Base-by-base conservation (phyloP, 2,113 vertebrate species). In the Epinephelus moara region DNA sequence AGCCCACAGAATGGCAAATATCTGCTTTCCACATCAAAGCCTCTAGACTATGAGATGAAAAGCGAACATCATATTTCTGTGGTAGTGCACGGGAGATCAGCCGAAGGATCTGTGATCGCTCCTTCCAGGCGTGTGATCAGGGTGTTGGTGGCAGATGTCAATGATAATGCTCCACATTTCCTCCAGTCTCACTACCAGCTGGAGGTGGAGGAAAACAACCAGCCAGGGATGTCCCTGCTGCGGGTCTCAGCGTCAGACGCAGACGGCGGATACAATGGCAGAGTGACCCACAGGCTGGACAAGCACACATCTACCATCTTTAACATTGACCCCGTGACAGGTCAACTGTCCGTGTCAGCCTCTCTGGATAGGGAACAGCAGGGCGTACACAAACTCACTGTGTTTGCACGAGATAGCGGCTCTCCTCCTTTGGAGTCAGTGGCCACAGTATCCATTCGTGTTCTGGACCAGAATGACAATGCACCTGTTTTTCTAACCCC, bases 391-490 rank as follows among this genome's bases (percentile, higher is more conserved):
- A 82, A n/a, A 9, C 49, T 96, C 60, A 93, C 78, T 0, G 90
- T 96, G 84, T 81, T 92, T 62, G 96, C 94, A 67, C 85, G 10
- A 76, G 96, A 96, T 78, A 84, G 87, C 0, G 96, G 95, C 59
- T 82, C 83, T 47, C 95, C 95, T 76, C 73, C 89, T 5, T 63
- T 94, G 74, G 92, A 95, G 67, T 89, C 91, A 1, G 56, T 47
- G 7, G 81, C 87, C 37, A 91, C 79, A 1, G 80, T 96, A 23
- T 77, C 70, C 3, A 71, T 96, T 62, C 78, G 45, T 7, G 87
- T 96, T 56, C 81, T 94, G 69, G 96, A 96, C 83, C 91, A 92
- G 88, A 96, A 96, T 88, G 96, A 96, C 84, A 96, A 96, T 79
- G 75, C 82, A 11, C 96, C 95, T 8, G 68, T 84, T 63, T 96